A percentile compares a stretch with the other conserved stretches of the same genome.
Conservation (phyloP, 2,888 invertebrate genomes). For the Ochropleura leucogaster region DNA sequence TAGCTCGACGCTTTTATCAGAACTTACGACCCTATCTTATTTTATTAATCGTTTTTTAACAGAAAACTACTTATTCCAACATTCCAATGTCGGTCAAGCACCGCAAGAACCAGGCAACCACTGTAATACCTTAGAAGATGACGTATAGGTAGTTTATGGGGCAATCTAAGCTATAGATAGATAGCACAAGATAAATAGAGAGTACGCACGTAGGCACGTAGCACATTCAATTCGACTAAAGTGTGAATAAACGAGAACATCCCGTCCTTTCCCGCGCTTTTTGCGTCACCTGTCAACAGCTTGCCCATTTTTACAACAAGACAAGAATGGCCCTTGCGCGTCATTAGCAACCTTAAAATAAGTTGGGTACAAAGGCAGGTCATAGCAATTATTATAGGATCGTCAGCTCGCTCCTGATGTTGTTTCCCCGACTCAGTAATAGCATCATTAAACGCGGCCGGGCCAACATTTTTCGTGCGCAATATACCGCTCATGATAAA, state of each 20-base stretch:
- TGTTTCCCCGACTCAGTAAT: slow-evolving; percentile 72
- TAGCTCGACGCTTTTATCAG: not conserved
- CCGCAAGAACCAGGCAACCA: not conserved
- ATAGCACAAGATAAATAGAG: not conserved
- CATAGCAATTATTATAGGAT: slow-evolving; percentile 64
- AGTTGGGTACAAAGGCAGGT: slow-evolving; percentile 47
- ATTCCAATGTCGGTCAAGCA: not conserved
- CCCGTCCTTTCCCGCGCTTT: not conserved
- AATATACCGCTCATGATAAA: slow-evolving; percentile 72
- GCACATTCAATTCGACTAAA: not conserved
- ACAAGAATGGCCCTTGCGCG: slow-evolving; percentile 33
- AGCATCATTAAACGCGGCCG: slow-evolving; percentile 73
- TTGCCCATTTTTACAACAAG: slow-evolving; percentile 43
- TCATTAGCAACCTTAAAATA: slow-evolving; percentile 60
- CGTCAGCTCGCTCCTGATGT: slow-evolving; percentile 65
- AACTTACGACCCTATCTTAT: not conserved
- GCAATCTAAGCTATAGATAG: not conserved
- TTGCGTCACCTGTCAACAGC: slow-evolving; percentile 37
- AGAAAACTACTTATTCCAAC: not conserved
- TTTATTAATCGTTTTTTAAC: not conserved
- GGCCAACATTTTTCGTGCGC: slow-evolving; percentile 66
- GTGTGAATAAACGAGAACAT: not conserved
- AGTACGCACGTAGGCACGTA: not conserved
- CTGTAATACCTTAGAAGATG: not conserved
- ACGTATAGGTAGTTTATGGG: not conserved